A percentile compares a stretch with the other conserved stretches of the same genome.
Evolutionary conservation across 2,888 invertebrate genomes (phyloP).

Genomic region (Ypsolopha scabrella): DNA sequence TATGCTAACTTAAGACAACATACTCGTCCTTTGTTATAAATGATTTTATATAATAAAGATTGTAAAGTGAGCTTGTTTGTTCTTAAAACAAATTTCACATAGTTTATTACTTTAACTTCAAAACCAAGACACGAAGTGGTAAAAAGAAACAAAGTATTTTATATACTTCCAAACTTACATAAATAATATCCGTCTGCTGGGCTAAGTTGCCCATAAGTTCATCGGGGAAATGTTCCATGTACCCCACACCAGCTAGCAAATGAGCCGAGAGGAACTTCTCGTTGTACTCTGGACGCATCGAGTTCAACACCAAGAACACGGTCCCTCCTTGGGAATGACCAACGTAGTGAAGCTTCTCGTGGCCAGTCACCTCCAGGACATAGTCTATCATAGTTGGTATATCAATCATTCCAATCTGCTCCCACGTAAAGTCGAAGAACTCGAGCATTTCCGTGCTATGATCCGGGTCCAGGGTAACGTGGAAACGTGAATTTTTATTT

Average conservation of each 20-base stretch:
- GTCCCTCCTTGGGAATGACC: conserved; percentile 59
- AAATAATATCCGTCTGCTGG: conserved; percentile 24
- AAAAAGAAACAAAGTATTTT: neutral
- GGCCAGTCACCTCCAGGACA: conserved; percentile 25
- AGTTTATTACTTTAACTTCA: no score
- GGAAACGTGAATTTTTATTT: conserved; percentile 75
- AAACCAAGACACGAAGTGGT: no score
- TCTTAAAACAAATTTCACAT: no score
- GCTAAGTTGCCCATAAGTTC: conserved; percentile 16
- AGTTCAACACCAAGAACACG: conserved; percentile 31
- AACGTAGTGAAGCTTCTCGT: conserved; percentile 38
- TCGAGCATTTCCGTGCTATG: conserved; percentile 15
- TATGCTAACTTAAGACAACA: no score
- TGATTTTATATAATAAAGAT: no score
- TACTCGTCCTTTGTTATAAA: no score
- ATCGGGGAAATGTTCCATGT: conserved; percentile 32
- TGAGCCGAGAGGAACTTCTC: conserved; percentile 39
- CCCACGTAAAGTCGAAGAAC: conserved; percentile 49
- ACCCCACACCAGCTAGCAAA: conserved; percentile 43
- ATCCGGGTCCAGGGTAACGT: conserved; percentile 46
- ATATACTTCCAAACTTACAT: conserved; percentile 26
- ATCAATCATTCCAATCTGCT: conserved; percentile 45
- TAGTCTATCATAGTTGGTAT: conserved; percentile 47
- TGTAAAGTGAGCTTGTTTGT: no score
- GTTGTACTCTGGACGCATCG: conserved; percentile 39